phyloP scores from a whole-genome alignment of 2,113 vertebrate species.

The Poeciliopsis retropinna region DNA sequence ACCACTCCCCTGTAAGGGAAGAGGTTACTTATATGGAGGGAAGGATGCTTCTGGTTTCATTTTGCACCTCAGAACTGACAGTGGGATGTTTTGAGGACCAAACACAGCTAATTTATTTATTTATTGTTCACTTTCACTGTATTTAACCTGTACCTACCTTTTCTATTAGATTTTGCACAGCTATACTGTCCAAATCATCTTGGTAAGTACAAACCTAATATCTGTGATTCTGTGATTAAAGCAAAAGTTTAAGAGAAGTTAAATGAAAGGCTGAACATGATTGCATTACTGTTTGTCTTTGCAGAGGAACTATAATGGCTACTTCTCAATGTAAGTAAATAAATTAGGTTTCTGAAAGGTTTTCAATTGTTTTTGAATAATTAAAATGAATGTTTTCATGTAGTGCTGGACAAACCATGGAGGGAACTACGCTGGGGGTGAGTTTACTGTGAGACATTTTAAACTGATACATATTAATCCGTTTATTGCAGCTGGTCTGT shows the following conservation, averaged over 20 bases:
- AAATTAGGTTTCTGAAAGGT: background rate
- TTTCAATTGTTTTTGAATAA: background rate
- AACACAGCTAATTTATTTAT: background rate
- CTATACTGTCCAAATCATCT: background rate
- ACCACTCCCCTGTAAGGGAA: too few relatives aligned
- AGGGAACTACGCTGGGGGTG: slow-evolving; percentile 2
- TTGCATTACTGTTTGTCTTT: background rate
- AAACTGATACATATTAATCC: background rate
- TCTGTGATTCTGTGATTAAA: background rate
- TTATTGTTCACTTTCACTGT: background rate
- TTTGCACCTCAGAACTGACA: background rate
- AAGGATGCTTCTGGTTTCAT: background rate
- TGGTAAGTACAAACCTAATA: background rate
- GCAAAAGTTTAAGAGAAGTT: background rate
- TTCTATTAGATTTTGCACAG: background rate
- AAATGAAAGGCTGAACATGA: background rate
- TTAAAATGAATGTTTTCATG: background rate
- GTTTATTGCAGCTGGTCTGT: background rate
- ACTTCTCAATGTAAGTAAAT: background rate
- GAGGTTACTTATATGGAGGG: background rate
- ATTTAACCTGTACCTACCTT: background rate
- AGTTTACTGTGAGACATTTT: background rate
- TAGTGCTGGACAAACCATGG: background rate
- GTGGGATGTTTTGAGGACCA: background rate
- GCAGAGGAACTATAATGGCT: background rate